Evolutionary conservation across 1,140 invertebrate species (phyloP), one percentile per base, ranked within the genome.

Genomic region (Gryon sp.): DNA sequence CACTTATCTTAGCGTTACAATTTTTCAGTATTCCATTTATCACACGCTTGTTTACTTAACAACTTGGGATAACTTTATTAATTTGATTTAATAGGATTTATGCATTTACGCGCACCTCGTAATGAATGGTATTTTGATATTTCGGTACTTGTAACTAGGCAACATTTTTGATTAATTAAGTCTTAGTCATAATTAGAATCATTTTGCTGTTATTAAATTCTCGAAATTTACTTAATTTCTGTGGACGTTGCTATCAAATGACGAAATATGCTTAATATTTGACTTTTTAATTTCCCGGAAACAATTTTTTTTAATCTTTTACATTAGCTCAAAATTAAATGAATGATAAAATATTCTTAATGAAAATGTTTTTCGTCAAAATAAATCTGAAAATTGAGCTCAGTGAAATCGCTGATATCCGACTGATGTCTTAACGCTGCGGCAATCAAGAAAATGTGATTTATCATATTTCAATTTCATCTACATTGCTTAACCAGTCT

Each of bases 21-120:
- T 59, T 59, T 45, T 59, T 43, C 40, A 59, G 45, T 59, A 59
- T 34, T 40, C 3, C 19, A 0, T 20, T 59, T 18, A 45, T 59
- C 45, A 59, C 55, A 45, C 26, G 55, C 26, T 19, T 45, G 40
- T 45, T 59, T 45, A 59, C 40, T 45, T 59, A 59, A 45, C 34
- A 59, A 59, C 55, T 45, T 45, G 12, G 40, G 22, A 45, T 34
- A 59, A 59, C 55, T 59, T 59, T 43, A 59, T 45, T 45, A 32
- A 59, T 45, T 45, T 45, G 55, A 45, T 59, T 59, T 45, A n/a
- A 38, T 26, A 20, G 24, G 16, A 6, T 57, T 32, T 43, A 32
- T n/a, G 12, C 26, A 55, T 43, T 36, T 14, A 43, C 6, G 6
- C 24, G 53, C 19, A 30, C 16, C 9, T 32, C 38, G 53, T 43